Conservation (phyloP, 2,113 vertebrate genomes). For the Anas platyrhynchos region DNA sequence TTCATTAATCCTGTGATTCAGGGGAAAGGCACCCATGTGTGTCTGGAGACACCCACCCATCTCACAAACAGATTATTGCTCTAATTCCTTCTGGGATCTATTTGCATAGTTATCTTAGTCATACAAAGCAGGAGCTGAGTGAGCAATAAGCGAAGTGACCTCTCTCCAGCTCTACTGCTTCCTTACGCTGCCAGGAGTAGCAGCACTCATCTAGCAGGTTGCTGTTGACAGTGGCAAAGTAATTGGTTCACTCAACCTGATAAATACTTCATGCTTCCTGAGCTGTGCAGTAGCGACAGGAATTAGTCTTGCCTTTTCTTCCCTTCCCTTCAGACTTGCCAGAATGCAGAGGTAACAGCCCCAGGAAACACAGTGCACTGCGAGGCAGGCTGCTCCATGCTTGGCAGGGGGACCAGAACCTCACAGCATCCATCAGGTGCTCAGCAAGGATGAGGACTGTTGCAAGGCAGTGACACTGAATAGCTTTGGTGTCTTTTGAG, state of each 20-base stretch:
- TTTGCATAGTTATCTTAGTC: not conserved
- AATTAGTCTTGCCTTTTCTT: not conserved
- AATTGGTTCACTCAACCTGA: not conserved
- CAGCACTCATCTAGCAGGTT: not conserved
- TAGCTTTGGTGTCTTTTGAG: not conserved
- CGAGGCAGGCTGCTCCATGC: not conserved
- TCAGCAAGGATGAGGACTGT: not conserved
- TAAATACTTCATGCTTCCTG: not conserved
- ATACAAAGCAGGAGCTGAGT: not conserved
- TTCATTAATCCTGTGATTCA: not conserved
- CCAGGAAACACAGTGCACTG: not conserved
- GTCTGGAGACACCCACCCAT: not conserved
- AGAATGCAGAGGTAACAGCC: not conserved
- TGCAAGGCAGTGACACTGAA: not conserved
- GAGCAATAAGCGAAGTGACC: not conserved
- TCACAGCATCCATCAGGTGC: not conserved
- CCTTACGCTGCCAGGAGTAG: not conserved
- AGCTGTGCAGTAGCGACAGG: not conserved
- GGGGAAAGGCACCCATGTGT: not conserved
- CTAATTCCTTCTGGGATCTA: not conserved
- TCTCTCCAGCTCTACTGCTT: not conserved
- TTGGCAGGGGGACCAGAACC: fast-evolving
- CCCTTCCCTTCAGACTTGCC: not conserved
- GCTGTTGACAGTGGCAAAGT: not conserved
- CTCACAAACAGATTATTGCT: not conserved